phyloP scores from a whole-genome alignment of 2,888 invertebrate species.

The Therioaphis trifolii region DNA sequence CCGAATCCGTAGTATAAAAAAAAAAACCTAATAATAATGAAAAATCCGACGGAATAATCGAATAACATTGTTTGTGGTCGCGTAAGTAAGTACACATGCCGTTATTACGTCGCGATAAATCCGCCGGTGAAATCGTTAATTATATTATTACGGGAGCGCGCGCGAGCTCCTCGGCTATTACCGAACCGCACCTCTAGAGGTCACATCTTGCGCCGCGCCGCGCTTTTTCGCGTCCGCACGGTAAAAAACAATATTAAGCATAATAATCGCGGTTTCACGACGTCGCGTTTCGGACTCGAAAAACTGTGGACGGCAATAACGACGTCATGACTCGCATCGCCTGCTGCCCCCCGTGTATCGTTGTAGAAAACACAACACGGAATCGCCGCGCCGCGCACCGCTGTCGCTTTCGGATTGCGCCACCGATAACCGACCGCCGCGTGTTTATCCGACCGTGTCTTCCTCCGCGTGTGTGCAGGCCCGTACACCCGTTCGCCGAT shows the following conservation, averaged over 20 bases:
- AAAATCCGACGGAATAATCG: neutral
- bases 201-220: too few relatives aligned
- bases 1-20: slow-evolving; percentile 24
- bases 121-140: slow-evolving; percentile 40
- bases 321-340: too few relatives aligned
- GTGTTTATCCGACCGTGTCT: slow-evolving; percentile 43
- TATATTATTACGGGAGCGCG: neutral
- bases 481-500: neutral
- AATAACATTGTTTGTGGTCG: slow-evolving; percentile 28
- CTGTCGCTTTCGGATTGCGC: slow-evolving; percentile 58
- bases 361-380: slow-evolving; percentile 5
- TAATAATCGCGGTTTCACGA: too few relatives aligned
- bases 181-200: slow-evolving; percentile 16
- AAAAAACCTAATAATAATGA: neutral
- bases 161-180: too few relatives aligned
- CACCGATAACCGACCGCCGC: slow-evolving; percentile 7
- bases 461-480: neutral
- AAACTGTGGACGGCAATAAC: slow-evolving; percentile 3
- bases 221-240: neutral
- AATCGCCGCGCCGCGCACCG: slow-evolving; percentile 8
- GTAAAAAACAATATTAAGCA: too few relatives aligned
- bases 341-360: too few relatives aligned
- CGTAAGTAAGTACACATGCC: too few relatives aligned
- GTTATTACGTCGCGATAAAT: neutral
- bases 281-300: neutral